Percentiles rank a stretch among this genome's conserved stretches.
These are phyloP conservation scores for Gulo gulo DNA, from an alignment of 2,113 vertebrate genomes.

Conservation along the genomic window DNA sequence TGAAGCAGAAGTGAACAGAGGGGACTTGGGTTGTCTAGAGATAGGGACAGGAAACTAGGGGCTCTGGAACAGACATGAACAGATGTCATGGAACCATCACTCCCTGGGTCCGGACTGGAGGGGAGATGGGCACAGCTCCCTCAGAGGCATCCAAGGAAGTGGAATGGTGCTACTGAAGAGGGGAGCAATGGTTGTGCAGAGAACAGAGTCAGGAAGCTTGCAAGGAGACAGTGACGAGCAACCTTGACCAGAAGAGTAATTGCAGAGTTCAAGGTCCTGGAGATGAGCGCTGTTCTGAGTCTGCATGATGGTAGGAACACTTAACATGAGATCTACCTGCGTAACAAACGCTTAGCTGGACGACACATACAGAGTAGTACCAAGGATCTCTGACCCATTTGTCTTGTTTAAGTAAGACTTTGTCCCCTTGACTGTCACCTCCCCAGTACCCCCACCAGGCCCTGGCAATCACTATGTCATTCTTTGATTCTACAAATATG, in stretches of 20 bases:
- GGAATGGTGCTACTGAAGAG: not conserved
- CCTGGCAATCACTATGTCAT: not conserved
- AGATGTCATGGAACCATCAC: not conserved
- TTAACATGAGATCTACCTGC: not conserved
- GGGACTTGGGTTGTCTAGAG: not conserved
- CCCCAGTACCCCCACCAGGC: not conserved
- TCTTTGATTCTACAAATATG: not conserved
- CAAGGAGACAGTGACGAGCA: not conserved
- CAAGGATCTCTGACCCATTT: not conserved
- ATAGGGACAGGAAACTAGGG: not conserved
- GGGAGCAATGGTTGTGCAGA: not conserved
- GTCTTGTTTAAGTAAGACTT: not conserved
- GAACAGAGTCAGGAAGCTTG: not conserved
- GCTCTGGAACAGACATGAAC: not conserved
- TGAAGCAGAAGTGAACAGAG: not conserved
- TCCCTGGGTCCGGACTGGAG: not conserved
- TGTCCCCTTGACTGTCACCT: not conserved
- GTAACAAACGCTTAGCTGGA: not conserved
- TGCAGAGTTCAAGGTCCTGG: not conserved
- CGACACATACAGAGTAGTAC: not conserved
- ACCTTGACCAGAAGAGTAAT: not conserved
- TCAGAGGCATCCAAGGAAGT: not conserved
- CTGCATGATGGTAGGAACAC: not conserved
- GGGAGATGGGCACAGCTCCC: not conserved
- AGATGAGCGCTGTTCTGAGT: not conserved